A percentile compares a stretch with the other conserved stretches of the same genome.
Conservation (phyloP, 53 echinoderm and acorn worm species). For the Holothuria leucospilota region DNA sequence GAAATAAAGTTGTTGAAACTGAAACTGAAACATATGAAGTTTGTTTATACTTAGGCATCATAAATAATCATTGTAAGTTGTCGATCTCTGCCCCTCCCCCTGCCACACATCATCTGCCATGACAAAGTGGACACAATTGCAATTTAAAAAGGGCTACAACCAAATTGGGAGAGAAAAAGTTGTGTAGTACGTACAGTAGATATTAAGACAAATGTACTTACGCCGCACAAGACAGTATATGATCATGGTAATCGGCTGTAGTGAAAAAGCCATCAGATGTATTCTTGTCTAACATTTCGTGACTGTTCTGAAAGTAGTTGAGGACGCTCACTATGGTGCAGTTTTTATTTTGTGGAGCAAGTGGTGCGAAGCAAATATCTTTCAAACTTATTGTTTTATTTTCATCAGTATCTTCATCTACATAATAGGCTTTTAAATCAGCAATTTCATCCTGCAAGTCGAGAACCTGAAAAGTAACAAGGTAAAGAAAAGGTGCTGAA, state of each 20-base stretch:
- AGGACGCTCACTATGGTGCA: constrained; percentile 90
- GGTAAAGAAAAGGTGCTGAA: neutral
- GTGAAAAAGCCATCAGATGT: constrained; percentile 27
- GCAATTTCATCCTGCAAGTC: constrained; percentile 78
- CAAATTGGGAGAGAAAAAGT: no score
- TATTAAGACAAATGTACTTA: constrained; percentile 45
- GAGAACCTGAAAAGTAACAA: constrained; percentile 60
- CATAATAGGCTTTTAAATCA: constrained; percentile 58
- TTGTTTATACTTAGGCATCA: no score
- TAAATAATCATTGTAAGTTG: no score
- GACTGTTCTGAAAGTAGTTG: constrained; percentile 93
- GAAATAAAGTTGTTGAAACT: no score
- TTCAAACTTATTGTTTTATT: constrained; percentile 68
- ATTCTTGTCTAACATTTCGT: constrained; percentile 72
- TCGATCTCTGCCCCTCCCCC: no score
- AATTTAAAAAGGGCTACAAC: no score
- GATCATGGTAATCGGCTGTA: constrained; percentile 85
- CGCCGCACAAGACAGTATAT: constrained; percentile 81
- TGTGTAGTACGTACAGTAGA: no score
- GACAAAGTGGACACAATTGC: no score
- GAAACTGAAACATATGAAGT: no score
- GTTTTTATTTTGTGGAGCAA: constrained; percentile 83
- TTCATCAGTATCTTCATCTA: constrained; percentile 26
- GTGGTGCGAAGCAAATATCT: constrained; percentile 89
- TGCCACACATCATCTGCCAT: no score